Evolutionary conservation across 92 coral and sea anemone species (phyloP).

Genomic region (Diadumene lineata): DNA sequence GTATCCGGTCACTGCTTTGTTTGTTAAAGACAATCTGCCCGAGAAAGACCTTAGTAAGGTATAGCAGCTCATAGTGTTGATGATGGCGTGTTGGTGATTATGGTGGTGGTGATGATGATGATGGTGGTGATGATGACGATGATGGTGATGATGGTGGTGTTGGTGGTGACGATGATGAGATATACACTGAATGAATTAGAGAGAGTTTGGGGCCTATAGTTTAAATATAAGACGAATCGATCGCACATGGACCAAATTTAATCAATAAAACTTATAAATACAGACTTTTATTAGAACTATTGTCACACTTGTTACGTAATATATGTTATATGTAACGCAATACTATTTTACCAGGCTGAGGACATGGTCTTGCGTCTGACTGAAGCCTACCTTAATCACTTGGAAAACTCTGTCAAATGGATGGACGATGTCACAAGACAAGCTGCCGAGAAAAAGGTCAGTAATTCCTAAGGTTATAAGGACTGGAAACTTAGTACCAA

Average conservation of each 20-base stretch:
- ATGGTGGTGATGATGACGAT: background rate
- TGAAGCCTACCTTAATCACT: conserved; percentile 62
- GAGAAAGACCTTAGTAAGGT: conserved; percentile 57
- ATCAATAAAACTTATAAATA: too few species aligned
- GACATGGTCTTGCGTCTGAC: conserved; percentile 65
- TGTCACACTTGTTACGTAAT: background rate
- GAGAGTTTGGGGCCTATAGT: too few species aligned
- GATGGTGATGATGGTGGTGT: background rate
- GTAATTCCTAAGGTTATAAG: background rate
- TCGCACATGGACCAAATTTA: too few species aligned
- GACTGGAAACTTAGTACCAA: too few species aligned
- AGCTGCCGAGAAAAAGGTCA: conserved; percentile 81
- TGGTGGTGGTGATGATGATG: background rate
- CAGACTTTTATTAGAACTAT: too few species aligned
- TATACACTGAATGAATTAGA: background rate
- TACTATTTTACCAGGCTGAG: conserved; percentile 57
- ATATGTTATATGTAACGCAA: background rate
- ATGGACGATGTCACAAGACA: conserved; percentile 71
- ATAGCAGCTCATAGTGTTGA: too few species aligned
- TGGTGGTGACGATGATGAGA: background rate
- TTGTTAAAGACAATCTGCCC: conserved; percentile 57
- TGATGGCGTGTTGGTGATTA: too few species aligned
- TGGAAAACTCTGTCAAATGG: conserved; percentile 62
- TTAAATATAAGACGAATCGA: too few species aligned
- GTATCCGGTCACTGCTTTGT: conserved; percentile 72